Percentiles rank a stretch among this genome's conserved stretches.
Conservation (phyloP, 2,113 vertebrate genomes). For the Potamarius usumacintae region DNA sequence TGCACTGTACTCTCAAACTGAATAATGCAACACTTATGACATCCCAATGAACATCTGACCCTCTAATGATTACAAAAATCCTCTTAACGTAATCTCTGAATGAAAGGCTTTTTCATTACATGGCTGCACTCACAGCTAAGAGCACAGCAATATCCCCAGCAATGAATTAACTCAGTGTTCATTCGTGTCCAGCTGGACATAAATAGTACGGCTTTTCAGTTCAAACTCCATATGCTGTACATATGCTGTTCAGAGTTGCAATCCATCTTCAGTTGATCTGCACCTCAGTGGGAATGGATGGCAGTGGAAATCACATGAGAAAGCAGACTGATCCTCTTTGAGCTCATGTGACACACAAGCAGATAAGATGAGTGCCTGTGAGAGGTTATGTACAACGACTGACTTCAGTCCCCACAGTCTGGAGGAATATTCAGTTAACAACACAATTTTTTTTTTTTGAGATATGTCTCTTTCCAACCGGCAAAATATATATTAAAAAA, state of each 20-base stretch:
- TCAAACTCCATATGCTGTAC: not conserved
- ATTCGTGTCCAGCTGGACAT: not conserved
- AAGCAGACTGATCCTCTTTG: not conserved
- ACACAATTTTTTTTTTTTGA: too few species aligned
- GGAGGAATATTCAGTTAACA: not conserved
- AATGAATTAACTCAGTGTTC: constrained; percentile 17
- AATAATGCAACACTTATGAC: constrained; percentile 13
- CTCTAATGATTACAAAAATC: constrained; percentile 29
- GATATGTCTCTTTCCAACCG: not conserved
- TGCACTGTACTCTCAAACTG: not conserved
- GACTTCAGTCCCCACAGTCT: not conserved
- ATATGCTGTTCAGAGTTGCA: not conserved
- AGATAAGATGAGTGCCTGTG: not conserved
- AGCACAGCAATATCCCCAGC: not conserved
- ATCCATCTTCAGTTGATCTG: not conserved
- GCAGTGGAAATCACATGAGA: not conserved
- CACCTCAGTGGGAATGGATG: not conserved
- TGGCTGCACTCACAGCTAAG: constrained; percentile 6
- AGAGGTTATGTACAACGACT: not conserved
- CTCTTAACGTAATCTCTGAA: constrained; percentile 38
- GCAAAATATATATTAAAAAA: not conserved
- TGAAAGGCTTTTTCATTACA: constrained; percentile 31
- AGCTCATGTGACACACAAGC: constrained; percentile 7
- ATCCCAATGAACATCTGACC: constrained; percentile 7
- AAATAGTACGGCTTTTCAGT: constrained; percentile 1